Percentiles rank a stretch among this genome's conserved stretches.
Evolutionary conservation across 1,140 invertebrate species (phyloP).

Genomic region (Wasmannia auropunctata): DNA sequence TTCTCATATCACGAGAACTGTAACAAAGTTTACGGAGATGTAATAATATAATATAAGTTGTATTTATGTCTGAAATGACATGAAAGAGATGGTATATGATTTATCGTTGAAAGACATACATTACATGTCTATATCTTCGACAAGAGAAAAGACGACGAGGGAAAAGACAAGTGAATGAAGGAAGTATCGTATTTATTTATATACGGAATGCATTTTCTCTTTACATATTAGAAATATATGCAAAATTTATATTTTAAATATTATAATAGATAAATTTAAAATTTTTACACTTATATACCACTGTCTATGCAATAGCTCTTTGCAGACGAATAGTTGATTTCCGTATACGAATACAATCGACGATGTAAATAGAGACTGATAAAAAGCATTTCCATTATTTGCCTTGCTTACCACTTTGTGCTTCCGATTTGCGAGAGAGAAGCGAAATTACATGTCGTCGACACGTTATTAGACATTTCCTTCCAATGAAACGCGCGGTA

Average conservation of each 20-base stretch:
- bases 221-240: not conserved
- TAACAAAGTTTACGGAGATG: not conserved
- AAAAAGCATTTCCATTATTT: not conserved
- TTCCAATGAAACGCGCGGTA: slow-evolving; percentile 20
- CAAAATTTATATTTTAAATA: too few species aligned
- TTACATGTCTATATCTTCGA: not conserved
- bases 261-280: not conserved
- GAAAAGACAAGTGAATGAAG: not conserved
- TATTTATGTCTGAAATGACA: not conserved
- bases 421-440: slow-evolving; percentile 14
- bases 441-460: slow-evolving; percentile 24
- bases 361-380: not conserved
- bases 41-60: not conserved
- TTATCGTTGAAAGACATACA: not conserved
- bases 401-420: not conserved
- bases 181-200: not conserved
- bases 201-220: not conserved
- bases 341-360: not conserved
- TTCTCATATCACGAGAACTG: not conserved
- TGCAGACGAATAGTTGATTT: not conserved
- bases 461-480: slow-evolving; percentile 52
- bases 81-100: not conserved
- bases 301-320: not conserved
- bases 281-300: not conserved
- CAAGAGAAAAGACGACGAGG: too few species aligned